phyloP scores from a whole-genome alignment of 53 echinoderm and acorn worm genomes.

The Pentamera pediparva region DNA sequence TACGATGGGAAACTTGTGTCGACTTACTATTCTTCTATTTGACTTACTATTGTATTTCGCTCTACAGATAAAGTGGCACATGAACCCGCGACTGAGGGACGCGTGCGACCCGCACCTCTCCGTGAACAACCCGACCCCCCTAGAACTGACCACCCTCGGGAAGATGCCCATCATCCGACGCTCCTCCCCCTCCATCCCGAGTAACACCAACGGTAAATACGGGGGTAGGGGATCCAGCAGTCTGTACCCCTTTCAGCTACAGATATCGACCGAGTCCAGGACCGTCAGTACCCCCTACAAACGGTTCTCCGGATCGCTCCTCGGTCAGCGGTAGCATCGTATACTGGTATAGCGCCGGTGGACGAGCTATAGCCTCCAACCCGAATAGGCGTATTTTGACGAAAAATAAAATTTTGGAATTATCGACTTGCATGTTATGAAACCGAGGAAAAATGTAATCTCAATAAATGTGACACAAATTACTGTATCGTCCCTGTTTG shows the following conservation, averaged over 20 bases:
- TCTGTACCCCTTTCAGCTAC: constrained; percentile 79
- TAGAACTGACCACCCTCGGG: constrained; percentile 68
- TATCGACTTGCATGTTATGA: no score
- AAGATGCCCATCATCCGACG: constrained; percentile 45
- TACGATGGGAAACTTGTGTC: no score
- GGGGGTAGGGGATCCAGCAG: constrained; percentile 64
- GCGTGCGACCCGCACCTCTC: constrained; percentile 61
- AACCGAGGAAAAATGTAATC: no score
- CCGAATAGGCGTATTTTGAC: no score
- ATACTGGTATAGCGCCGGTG: no score
- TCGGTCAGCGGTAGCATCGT: neutral
- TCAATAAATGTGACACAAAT: no score
- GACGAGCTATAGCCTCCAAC: no score
- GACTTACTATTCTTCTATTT: no score
- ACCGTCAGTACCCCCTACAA: constrained; percentile 59
- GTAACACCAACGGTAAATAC: constrained; percentile 94
- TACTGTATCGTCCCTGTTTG: no score
- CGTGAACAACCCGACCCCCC: constrained; percentile 67
- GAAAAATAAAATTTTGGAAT: no score
- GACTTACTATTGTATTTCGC: neutral
- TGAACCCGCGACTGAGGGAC: constrained; percentile 53
- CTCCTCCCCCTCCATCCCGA: constrained; percentile 88
- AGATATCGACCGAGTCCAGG: constrained; percentile 68
- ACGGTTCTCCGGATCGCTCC: constrained; percentile 20
- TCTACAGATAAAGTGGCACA: constrained; percentile 57